Conservation (phyloP, 2,113 vertebrate species). For the Zosterops hypoxanthus region DNA sequence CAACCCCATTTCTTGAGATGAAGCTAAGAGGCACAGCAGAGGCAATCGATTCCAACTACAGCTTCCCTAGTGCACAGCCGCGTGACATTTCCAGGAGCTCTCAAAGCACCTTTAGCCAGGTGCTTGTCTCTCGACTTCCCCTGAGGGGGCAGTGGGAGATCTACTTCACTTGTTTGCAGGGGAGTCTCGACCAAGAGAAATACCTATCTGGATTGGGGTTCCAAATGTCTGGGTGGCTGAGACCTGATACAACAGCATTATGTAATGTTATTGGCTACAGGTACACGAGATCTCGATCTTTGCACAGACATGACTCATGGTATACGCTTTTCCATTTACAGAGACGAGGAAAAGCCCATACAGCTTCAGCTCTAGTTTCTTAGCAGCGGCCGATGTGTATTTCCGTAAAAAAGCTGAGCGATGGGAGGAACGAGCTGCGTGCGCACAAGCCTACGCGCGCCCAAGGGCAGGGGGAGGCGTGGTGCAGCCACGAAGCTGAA, state of each 20-base stretch:
- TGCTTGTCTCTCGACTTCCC: not conserved
- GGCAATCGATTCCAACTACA: not conserved
- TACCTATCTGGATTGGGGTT: not conserved
- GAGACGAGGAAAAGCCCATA: not conserved
- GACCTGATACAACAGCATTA: not conserved
- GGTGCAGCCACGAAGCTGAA: not conserved
- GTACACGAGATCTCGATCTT: not conserved
- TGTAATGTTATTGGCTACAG: not conserved
- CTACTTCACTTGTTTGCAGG: not conserved
- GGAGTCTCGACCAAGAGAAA: not conserved
- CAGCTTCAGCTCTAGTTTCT: not conserved
- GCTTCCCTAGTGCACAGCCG: not conserved
- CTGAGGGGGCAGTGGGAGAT: not conserved
- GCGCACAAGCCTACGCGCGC: not conserved
- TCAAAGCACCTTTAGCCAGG: not conserved
- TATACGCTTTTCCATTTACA: not conserved
- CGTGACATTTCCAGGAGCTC: not conserved
- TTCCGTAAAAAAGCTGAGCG: fast-evolving
- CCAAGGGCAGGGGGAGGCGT: not conserved
- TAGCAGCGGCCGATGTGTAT: not conserved
- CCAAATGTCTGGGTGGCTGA: not conserved
- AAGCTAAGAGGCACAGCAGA: not conserved
- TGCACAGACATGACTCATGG: not conserved
- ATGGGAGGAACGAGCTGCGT: not conserved
- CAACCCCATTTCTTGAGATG: not conserved